Base-by-base conservation (phyloP, 2,113 vertebrate species). In the Chloropsis hardwickii region DNA sequence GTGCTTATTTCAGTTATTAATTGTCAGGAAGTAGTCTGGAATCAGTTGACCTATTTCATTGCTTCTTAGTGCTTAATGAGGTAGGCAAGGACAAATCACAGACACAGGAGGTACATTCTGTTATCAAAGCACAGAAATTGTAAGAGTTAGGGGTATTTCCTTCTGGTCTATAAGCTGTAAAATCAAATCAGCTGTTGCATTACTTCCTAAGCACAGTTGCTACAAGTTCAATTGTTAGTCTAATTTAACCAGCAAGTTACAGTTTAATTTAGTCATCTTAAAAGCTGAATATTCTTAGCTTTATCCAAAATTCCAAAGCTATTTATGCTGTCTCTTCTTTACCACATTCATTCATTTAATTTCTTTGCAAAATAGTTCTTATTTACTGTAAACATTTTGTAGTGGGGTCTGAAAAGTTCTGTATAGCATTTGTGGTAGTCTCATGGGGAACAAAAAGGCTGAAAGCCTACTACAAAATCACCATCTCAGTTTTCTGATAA, bases 311-410 rank as follows among this genome's bases (percentile, higher is more conserved):
- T 69, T 42, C 33, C 62, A 27, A 84, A 78, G 10, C 7, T 54
- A 23, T 76, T 89, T 81, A 33, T 79, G 12, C 39, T 85, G 24
- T 7, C 21, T 61, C 28, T 8, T 58, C 7, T 76, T 64, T 65
- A 33, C 11, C 5, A 6, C 25, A 25, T 73, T 80, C 0, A 2
- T 42, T 74, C 0, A 1, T 54, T 53, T 70, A 33, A 27, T 58
- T 80, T 81, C 47, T 77, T 81, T 51, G 21, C 12, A 62, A 86
- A 81, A 47, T 37, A 67, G 23, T 60, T 53, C 5, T 48, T 70
- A 65, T 77, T 70, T 27, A 29, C 20, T 29, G 17, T 47, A 56
- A 72, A 67, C 60, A 23, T 70, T 37, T 64, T 65, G 3, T 74
- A 17, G n/a, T 25, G 9, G 62, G 7, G 6, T 64, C 16, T 64